These are phyloP conservation scores for Spatulosminthurus flaviceps DNA, from an alignment of 2,888 invertebrate species.

Conservation along the genomic window DNA sequence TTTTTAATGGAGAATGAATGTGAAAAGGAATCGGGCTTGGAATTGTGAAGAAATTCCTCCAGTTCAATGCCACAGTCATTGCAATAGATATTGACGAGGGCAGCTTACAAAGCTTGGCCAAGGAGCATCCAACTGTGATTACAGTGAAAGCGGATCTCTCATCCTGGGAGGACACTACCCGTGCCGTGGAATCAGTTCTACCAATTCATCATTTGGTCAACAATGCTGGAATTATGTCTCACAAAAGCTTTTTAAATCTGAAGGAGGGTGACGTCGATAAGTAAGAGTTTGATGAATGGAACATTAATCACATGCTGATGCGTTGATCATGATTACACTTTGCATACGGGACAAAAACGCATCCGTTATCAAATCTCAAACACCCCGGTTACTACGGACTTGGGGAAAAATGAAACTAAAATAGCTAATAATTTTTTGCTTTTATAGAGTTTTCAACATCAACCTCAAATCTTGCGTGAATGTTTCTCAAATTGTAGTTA, in stretches of 20 bases:
- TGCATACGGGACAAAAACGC: too few relatives aligned
- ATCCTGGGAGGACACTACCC: slow-evolving; percentile 79
- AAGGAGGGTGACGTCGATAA: background rate
- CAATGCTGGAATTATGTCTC: slow-evolving; percentile 81
- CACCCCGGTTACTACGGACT: too few relatives aligned
- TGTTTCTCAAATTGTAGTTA: background rate
- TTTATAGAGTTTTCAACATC: background rate
- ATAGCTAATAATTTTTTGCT: too few relatives aligned
- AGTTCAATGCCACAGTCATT: slow-evolving; percentile 73
- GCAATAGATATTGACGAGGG: slow-evolving; percentile 77
- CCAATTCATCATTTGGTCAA: slow-evolving; percentile 86
- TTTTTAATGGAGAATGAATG: too few relatives aligned
- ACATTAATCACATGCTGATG: too few relatives aligned
- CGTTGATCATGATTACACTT: too few relatives aligned
- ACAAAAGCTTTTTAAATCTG: slow-evolving; percentile 76
- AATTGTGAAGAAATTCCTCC: slow-evolving; percentile 40
- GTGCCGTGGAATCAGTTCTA: slow-evolving; percentile 71
- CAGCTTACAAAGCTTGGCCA: slow-evolving; percentile 73
- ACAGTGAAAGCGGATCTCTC: slow-evolving; percentile 76
- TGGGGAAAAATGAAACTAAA: too few relatives aligned
- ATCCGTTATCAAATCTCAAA: too few relatives aligned
- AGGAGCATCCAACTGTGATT: slow-evolving; percentile 71
- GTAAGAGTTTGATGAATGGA: background rate
- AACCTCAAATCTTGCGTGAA: background rate
- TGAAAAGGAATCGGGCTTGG: slow-evolving; percentile 78